Conservation (phyloP, 2,888 invertebrate genomes). For the Ectemnius continuus region DNA sequence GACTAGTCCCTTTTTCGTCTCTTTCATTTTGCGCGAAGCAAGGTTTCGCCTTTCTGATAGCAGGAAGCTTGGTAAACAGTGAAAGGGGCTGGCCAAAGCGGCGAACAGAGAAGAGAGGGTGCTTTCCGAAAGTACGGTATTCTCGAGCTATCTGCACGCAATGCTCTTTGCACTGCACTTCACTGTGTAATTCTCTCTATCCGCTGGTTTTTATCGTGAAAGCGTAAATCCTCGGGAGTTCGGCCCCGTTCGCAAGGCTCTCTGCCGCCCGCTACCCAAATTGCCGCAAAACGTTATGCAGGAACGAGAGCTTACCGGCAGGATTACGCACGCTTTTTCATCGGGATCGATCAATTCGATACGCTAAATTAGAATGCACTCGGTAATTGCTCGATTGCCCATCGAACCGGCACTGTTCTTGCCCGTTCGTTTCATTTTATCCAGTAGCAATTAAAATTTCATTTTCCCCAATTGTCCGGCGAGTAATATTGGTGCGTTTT, state of each 20-base stretch:
- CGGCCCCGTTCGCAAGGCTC: slow-evolving; percentile 53
- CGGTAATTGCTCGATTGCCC: background rate
- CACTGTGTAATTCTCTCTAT: slow-evolving; percentile 43
- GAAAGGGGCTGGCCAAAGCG: slow-evolving; percentile 1
- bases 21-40: too few relatives aligned
- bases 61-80: background rate
- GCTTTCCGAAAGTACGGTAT: slow-evolving; percentile 12
- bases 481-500: background rate
- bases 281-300: slow-evolving; percentile 36
- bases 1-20: slow-evolving; percentile 10
- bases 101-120: background rate
- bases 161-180: slow-evolving; percentile 37
- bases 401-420: background rate
- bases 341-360: slow-evolving; percentile 34
- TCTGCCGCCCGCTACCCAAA: slow-evolving; percentile 28
- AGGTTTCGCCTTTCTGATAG: too few relatives aligned
- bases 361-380: slow-evolving; percentile 24
- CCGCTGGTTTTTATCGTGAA: slow-evolving; percentile 43
- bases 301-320: slow-evolving; percentile 39
- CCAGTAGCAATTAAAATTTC: background rate
- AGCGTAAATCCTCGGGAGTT: slow-evolving; percentile 39
- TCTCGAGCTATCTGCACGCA: slow-evolving; percentile 40
- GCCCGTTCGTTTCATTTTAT: background rate
- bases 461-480: background rate
- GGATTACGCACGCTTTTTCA: slow-evolving; percentile 41